These are phyloP conservation scores for Xestia rhomboidea DNA, from an alignment of 2,888 invertebrate genomes.

Conservation along the genomic window DNA sequence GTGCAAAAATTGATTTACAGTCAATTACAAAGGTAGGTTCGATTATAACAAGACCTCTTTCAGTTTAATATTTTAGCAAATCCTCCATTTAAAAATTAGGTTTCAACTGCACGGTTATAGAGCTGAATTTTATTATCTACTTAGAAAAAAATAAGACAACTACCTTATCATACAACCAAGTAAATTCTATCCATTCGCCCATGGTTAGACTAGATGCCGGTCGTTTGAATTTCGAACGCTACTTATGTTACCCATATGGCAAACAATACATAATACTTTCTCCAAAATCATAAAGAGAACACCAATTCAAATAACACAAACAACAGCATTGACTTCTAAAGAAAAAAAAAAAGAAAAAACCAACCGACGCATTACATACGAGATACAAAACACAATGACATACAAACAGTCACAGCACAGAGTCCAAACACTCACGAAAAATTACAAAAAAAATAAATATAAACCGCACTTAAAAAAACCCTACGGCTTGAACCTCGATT, in stretches of 20 bases:
- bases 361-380: slow-evolving; percentile 37
- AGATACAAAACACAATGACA: slow-evolving; percentile 65
- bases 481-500: slow-evolving; percentile 85
- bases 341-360: slow-evolving; percentile 10
- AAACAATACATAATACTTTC: not conserved
- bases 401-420: slow-evolving; percentile 75
- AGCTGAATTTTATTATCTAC: not conserved
- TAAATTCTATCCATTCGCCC: not conserved
- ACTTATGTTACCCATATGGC: not conserved
- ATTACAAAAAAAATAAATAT: slow-evolving; percentile 74
- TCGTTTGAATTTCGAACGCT: not conserved
- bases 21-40: slow-evolving; percentile 22
- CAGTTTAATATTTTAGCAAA: not conserved
- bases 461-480: slow-evolving; percentile 83
- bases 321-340: slow-evolving; percentile 11
- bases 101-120: not conserved
- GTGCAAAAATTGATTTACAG: slow-evolving; percentile 2
- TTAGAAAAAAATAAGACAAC: not conserved
- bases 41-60: no score
- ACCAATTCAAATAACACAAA: slow-evolving; percentile 29
- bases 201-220: not conserved
- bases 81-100: not conserved
- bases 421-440: slow-evolving; percentile 85
- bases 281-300: slow-evolving; percentile 15
- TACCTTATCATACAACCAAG: not conserved